Conservation (phyloP, 2,888 invertebrate genomes). For the Phragmatobia fuliginosa region DNA sequence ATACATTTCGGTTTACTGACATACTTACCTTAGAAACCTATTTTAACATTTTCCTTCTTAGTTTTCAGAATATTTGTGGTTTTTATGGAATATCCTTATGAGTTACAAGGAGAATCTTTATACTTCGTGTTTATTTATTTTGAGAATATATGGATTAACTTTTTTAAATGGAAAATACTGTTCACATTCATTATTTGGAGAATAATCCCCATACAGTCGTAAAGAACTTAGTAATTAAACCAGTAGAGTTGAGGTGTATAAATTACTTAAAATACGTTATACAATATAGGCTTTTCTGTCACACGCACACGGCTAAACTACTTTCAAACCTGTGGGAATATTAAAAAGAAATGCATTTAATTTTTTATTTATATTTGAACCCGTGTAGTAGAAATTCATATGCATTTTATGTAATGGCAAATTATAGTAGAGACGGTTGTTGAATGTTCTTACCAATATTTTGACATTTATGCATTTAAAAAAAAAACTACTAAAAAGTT, state of each 20-base stretch:
- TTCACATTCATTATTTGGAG: neutral
- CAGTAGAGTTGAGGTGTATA: neutral
- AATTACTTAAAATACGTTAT: too few species aligned
- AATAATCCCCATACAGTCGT: neutral
- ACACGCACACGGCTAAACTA: neutral
- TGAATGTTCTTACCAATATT: neutral
- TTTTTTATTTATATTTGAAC: too few species aligned
- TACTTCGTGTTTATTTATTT: neutral
- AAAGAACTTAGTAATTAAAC: neutral
- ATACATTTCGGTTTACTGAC: slow-evolving; percentile 60
- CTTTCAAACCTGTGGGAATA: neutral
- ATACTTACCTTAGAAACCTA: neutral
- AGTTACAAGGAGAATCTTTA: neutral
- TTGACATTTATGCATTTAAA: neutral
- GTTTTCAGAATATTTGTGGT: neutral
- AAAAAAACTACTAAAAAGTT: neutral
- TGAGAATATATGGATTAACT: neutral
- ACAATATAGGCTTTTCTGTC: too few species aligned
- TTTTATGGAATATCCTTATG: neutral
- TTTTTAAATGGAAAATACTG: neutral
- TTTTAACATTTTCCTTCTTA: neutral
- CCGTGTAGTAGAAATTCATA: too few species aligned
- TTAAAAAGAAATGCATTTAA: neutral
- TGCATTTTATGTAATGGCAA: neutral
- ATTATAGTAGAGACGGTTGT: neutral